Evolutionary conservation across 2,797 vertebrate genomes (phyloP).

Genomic region (Atherinosoma microstoma): DNA sequence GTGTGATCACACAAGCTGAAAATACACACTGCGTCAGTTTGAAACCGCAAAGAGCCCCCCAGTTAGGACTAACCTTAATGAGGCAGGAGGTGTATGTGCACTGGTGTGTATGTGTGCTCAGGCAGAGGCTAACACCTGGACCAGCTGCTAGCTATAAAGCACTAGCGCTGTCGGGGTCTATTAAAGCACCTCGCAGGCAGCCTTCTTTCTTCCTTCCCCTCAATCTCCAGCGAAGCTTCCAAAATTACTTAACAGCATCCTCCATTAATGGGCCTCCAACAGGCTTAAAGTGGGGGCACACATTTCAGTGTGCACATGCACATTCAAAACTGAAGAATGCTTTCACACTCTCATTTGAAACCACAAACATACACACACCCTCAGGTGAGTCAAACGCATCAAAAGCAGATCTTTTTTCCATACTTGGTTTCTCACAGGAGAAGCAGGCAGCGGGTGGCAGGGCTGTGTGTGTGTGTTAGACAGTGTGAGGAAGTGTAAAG

Average conservation of each 20-base stretch:
- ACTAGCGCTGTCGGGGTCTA: constrained; percentile 66
- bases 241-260: constrained; percentile 78
- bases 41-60: constrained; percentile 64
- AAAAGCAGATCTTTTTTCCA: constrained; percentile 24
- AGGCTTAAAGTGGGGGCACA: constrained; percentile 38
- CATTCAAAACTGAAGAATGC: constrained; percentile 37
- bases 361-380: constrained; percentile 54
- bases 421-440: constrained; percentile 50
- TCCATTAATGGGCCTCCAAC: constrained; percentile 70
- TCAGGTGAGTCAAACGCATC: constrained; percentile 64
- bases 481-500: constrained; percentile 36
- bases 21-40: constrained; percentile 53
- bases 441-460: constrained; percentile 31
- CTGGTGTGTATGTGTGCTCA: constrained; percentile 41
- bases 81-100: constrained; percentile 58
- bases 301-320: constrained; percentile 36
- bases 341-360: constrained; percentile 47
- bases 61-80: constrained; percentile 70
- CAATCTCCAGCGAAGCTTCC: constrained; percentile 69
- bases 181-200: constrained; percentile 74
- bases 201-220: constrained; percentile 73
- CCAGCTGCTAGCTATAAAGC: constrained; percentile 77
- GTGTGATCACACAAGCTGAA: constrained; percentile 59
- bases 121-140: constrained; percentile 74
- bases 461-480: constrained; percentile 23